phyloP scores from a whole-genome alignment of 2,113 vertebrate species.

The Oceanodroma tethys region DNA sequence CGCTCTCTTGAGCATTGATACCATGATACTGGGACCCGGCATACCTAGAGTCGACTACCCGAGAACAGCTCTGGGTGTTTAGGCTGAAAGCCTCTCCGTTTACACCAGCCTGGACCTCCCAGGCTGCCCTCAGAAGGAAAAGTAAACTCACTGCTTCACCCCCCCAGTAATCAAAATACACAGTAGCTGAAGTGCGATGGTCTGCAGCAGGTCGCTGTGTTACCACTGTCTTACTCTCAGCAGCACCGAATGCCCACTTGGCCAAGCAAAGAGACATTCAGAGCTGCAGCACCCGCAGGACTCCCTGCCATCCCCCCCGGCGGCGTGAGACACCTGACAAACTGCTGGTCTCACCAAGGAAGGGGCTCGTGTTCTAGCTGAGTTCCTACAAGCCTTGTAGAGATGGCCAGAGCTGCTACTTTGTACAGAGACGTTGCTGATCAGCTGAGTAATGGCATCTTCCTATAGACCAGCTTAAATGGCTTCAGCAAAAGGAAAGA shows the following conservation, averaged over 20 bases:
- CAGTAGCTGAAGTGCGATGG: neutral
- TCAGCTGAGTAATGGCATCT: neutral
- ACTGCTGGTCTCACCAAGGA: neutral
- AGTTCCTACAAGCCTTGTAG: neutral
- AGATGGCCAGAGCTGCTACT: neutral
- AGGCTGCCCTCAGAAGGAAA: neutral
- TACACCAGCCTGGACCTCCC: neutral
- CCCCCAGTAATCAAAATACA: neutral
- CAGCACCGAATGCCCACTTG: fast-evolving
- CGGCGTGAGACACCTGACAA: neutral
- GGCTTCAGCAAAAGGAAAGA: neutral
- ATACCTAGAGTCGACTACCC: fast-evolving
- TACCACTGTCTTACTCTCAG: neutral
- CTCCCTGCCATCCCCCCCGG: no score
- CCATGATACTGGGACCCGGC: fast-evolving
- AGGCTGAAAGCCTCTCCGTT: neutral
- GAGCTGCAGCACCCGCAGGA: neutral
- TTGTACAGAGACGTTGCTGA: neutral
- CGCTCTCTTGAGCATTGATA: fast-evolving
- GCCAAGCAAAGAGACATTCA: neutral
- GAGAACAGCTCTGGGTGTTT: neutral
- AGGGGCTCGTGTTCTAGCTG: neutral
- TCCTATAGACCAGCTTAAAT: neutral
- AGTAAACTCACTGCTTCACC: neutral
- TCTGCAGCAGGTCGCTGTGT: neutral